These are phyloP conservation scores for Cephus sareptanus DNA, from an alignment of 2,888 invertebrate species.

Conservation along the genomic window DNA sequence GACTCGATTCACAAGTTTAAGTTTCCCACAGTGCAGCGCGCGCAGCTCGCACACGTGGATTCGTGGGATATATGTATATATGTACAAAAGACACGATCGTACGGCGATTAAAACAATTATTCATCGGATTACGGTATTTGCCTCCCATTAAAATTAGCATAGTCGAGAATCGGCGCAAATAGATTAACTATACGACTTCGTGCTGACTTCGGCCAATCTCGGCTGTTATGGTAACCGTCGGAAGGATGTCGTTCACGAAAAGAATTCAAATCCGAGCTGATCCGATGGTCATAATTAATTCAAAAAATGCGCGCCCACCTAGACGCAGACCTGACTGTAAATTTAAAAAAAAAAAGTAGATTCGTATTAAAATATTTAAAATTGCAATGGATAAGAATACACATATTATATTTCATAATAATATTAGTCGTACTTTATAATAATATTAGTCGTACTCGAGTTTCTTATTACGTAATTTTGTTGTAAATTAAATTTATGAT, in stretches of 20 bases:
- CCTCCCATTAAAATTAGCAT: constrained; percentile 21
- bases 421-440: constrained; percentile 1
- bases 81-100: constrained; percentile 4
- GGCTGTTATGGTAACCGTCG: not conserved
- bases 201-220: not conserved
- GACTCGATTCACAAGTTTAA: not conserved
- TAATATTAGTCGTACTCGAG: not conserved
- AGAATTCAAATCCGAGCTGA: not conserved
- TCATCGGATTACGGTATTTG: constrained; percentile 27
- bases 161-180: not conserved
- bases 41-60: not conserved
- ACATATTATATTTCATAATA: constrained; percentile 3
- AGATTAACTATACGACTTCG: not conserved
- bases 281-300: not conserved
- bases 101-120: constrained; percentile 26
- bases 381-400: not conserved
- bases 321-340: not conserved
- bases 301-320: not conserved
- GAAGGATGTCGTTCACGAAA: not conserved
- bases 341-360: not conserved
- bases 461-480: not conserved
- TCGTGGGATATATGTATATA: constrained; percentile 3
- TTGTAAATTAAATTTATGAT: not conserved
- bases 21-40: constrained; percentile 35
- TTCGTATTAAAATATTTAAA: not conserved